These are phyloP conservation scores for Calephelis virginiensis DNA, from an alignment of 1,140 invertebrate species.

Conservation along the genomic window DNA sequence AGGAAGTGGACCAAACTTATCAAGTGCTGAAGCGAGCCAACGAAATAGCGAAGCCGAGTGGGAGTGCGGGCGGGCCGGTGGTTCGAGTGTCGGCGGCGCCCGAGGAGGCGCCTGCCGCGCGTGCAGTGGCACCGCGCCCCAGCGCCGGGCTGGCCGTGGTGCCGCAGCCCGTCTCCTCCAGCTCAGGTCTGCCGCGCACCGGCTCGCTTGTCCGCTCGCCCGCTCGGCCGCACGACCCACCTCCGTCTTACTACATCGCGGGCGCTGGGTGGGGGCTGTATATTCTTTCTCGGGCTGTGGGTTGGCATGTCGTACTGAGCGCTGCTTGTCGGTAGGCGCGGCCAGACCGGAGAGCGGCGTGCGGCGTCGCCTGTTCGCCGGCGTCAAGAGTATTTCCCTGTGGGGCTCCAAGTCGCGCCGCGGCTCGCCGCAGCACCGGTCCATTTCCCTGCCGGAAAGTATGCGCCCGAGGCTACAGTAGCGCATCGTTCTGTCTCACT, in stretches of 20 bases:
- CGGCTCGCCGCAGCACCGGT: conserved; percentile 85
- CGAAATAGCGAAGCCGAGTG: conserved; percentile 84
- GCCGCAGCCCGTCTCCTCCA: conserved; percentile 74
- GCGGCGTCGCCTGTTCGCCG: conserved; percentile 84
- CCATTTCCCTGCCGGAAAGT: conserved; percentile 90
- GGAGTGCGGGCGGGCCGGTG: conserved; percentile 55
- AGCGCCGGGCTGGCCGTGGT: conserved; percentile 64
- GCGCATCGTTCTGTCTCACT: conserved; percentile 66
- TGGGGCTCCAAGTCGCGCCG: conserved; percentile 83
- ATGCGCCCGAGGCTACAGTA: conserved; percentile 78
- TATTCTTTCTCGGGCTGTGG: conserved; percentile 41
- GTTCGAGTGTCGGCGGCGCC: conserved; percentile 72
- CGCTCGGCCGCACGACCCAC: conserved; percentile 8
- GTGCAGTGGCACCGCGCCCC: conserved; percentile 58
- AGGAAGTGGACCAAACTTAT: conserved; percentile 93
- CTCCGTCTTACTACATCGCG: conserved; percentile 40
- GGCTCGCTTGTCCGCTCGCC: conserved; percentile 41
- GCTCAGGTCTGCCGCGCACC: conserved; percentile 78
- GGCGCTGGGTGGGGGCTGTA: conserved; percentile 58
- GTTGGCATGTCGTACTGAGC: conserved; percentile 53
- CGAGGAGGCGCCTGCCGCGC: conserved; percentile 60
- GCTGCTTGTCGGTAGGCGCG: conserved; percentile 70
- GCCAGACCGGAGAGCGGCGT: conserved; percentile 69
- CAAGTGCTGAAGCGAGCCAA: conserved; percentile 95
- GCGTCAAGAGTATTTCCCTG: conserved; percentile 86